Evolutionary conservation across 1,140 invertebrate genomes (phyloP), one percentile per base, ranked within the genome.

Genomic region (Cherax quadricarinatus): DNA sequence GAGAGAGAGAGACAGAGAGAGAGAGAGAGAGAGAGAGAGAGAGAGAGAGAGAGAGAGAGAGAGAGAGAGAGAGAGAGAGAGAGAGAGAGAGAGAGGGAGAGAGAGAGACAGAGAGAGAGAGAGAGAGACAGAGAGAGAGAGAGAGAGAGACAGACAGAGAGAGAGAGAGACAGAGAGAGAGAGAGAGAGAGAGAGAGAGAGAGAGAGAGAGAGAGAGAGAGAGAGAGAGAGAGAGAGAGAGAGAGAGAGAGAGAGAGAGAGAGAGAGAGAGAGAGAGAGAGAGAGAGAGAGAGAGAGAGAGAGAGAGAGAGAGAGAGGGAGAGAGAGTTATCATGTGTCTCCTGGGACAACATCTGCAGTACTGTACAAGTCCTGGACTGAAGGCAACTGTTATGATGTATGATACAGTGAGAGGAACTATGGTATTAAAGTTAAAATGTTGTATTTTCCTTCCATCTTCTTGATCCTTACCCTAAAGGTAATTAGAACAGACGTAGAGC

Each of bases 41-140:
- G 73, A 75, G 73, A 41, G 30, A 75, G n/a, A 75, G 73, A 75
- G 73, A 57, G 53, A 57, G 53, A 57, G 53, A 57, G 53, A 57
- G 53, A 57, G 53, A 57, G 53, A 57, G 53, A 57, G 53, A 57
- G 53, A 57, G 53, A 57, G 53, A 57, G 53, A 70, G 62, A 70
- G 79, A 48, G 41, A 70, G 14, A 70, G 16, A 70, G 16, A 21
- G 62, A 70, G 14, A 70, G 21, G 10, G 62, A 70, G 62, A 70
- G 62, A 70, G 62, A 70, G 3, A 10, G 21, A 70, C 4, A 16
- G 62, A 85, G 16, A 66, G 57, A 66, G 62, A 85, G 83, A 85
- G 83, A 85, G 83, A 85, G 83, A 85, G 83, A 85, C 51, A 82
- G 81, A 86, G 86, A 87, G 75, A 87, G 86, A 87, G 86, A 75